These are phyloP conservation scores for Pantelozetes paolii DNA, from an alignment of 2,888 invertebrate genomes.

Conservation along the genomic window DNA sequence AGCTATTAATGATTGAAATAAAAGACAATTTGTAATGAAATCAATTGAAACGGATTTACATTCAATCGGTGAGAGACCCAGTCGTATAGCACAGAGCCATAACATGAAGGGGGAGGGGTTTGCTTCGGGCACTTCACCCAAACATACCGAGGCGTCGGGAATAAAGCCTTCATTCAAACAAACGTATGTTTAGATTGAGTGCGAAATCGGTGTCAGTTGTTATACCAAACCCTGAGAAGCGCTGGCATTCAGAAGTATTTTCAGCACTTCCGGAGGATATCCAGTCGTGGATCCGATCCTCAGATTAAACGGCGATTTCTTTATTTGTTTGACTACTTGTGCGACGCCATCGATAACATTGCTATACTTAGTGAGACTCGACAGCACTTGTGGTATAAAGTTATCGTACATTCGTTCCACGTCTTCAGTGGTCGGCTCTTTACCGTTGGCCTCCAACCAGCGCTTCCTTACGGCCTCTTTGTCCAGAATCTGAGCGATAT, in stretches of 20 bases:
- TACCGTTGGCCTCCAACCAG: conserved; percentile 50
- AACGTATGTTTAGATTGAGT: not conserved
- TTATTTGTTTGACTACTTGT: not conserved
- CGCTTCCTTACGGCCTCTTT: conserved; percentile 49
- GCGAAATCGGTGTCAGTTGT: too few species aligned
- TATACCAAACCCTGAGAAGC: conserved; percentile 50
- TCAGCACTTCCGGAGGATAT: conserved; percentile 51
- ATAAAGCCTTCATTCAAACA: conserved; percentile 45
- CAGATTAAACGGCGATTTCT: conserved; percentile 43
- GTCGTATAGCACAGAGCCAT: conserved; percentile 53
- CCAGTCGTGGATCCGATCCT: conserved; percentile 53
- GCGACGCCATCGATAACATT: conserved; percentile 49
- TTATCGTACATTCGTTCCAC: conserved; percentile 52
- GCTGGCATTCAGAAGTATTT: conserved; percentile 50
- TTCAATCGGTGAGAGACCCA: conserved; percentile 51
- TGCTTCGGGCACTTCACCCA: conserved; percentile 53
- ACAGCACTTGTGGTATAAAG: conserved; percentile 52
- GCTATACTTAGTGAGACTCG: conserved; percentile 49
- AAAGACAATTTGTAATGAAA: too few species aligned
- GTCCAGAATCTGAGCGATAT: conserved; percentile 50
- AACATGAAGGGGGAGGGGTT: conserved; percentile 54
- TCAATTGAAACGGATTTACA: not conserved
- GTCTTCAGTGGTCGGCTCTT: conserved; percentile 50
- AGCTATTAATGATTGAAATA: not conserved
- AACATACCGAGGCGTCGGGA: conserved; percentile 52